Percentiles rank a stretch among this genome's conserved stretches.
Conservation (phyloP, 2,797 vertebrate species). For the Podargus strigoides region DNA sequence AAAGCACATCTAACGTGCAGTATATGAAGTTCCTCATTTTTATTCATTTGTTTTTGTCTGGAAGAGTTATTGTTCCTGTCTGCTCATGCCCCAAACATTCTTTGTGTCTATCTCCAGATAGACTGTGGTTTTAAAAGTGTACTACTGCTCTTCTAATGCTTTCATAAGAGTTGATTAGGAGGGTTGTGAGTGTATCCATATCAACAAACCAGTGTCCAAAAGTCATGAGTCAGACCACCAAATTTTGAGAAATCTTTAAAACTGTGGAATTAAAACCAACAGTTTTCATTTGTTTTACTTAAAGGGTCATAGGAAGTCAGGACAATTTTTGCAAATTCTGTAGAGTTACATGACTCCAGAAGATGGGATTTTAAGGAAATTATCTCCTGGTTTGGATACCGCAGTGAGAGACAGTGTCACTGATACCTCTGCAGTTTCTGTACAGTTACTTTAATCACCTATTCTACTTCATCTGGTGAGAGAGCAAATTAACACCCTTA, state of each 20-base stretch:
- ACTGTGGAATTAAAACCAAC: neutral
- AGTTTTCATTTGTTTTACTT: neutral
- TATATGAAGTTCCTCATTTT: neutral
- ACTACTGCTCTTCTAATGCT: neutral
- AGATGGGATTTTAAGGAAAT: neutral
- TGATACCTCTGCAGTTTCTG: neutral
- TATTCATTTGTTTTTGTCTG: neutral
- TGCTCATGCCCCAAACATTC: neutral
- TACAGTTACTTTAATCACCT: neutral
- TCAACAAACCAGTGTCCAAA: neutral
- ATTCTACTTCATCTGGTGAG: neutral
- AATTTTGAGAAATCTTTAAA: neutral
- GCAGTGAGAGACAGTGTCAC: accelerated
- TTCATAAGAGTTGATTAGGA: neutral
- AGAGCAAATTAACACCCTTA: neutral
- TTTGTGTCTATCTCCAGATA: neutral
- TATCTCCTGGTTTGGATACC: neutral
- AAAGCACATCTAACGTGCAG: neutral
- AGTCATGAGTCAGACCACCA: neutral
- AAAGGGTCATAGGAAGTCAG: neutral
- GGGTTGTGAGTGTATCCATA: neutral
- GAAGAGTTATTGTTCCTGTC: neutral
- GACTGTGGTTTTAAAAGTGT: neutral
- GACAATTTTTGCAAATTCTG: neutral
- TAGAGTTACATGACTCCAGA: neutral